Percentiles rank a stretch among this genome's conserved stretches.
Conservation (phyloP, 2,797 vertebrate species). For the Lophotriccus pileatus region DNA sequence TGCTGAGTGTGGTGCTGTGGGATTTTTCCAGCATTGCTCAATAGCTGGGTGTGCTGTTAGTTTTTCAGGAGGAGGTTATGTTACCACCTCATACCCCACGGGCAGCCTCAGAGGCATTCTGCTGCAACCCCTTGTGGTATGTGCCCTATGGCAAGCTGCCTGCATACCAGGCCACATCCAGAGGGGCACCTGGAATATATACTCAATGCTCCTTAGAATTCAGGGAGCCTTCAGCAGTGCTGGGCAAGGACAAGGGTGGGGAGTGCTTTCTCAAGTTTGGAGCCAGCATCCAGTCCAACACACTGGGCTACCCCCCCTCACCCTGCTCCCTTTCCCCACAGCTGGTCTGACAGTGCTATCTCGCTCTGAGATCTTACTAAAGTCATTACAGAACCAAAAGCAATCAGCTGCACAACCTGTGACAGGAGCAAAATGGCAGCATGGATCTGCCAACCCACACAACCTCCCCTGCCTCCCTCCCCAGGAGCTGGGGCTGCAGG, state of each 20-base stretch:
- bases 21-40: neutral
- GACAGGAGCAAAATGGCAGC: fast-evolving
- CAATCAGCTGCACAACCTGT: neutral
- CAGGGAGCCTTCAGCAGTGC: neutral
- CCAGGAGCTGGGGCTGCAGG: neutral
- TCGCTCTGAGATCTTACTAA: neutral
- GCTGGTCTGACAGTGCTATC: neutral
- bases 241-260: neutral
- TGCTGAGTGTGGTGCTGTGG: fast-evolving
- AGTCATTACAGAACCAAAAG: neutral
- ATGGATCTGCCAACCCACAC: neutral
- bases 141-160: neutral
- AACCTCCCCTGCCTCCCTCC: neutral
- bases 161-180: neutral
- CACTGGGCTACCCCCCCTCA: too few relatives aligned
- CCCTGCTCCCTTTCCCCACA: neutral
- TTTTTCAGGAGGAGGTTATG: neutral
- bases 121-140: neutral
- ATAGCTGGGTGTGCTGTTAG: neutral
- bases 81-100: neutral
- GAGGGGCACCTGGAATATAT: neutral
- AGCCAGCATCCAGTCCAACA: neutral
- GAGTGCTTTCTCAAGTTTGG: neutral
- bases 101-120: neutral
- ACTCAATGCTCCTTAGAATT: neutral